These are phyloP conservation scores for Amiota minor DNA, from an alignment of 2,888 invertebrate species.

Conservation along the genomic window DNA sequence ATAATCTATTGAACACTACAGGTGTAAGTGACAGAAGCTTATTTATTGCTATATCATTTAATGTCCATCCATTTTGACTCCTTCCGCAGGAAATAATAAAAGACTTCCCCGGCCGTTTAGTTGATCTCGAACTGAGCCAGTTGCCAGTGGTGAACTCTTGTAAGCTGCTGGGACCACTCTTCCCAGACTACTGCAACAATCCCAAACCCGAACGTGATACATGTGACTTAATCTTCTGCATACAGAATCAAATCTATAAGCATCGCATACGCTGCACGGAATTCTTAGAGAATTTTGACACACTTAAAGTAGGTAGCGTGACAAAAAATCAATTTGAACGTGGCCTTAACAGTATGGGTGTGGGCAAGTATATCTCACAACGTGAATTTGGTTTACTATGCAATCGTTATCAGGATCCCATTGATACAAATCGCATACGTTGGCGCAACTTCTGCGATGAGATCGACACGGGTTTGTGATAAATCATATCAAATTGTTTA, in stretches of 20 bases:
- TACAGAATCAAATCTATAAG: slow-evolving; percentile 80
- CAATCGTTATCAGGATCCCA: slow-evolving; percentile 82
- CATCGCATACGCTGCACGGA: slow-evolving; percentile 79
- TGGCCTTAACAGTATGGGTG: slow-evolving; percentile 79
- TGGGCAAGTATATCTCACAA: slow-evolving; percentile 78
- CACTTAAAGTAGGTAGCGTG: slow-evolving; percentile 80
- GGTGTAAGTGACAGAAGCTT: slow-evolving; percentile 40
- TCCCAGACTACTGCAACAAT: slow-evolving; percentile 59
- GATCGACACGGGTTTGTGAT: slow-evolving; percentile 79
- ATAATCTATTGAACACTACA: slow-evolving; percentile 74
- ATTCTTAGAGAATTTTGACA: slow-evolving; percentile 83
- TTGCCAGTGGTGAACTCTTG: slow-evolving; percentile 72
- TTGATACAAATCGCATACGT: slow-evolving; percentile 79
- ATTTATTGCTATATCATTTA: not conserved
- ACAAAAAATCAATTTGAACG: slow-evolving; percentile 82
- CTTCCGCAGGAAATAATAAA: slow-evolving; percentile 74
- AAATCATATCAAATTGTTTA: not conserved
- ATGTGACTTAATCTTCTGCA: slow-evolving; percentile 69
- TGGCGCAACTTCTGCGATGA: slow-evolving; percentile 87
- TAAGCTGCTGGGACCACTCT: slow-evolving; percentile 51
- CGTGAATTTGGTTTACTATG: slow-evolving; percentile 79
- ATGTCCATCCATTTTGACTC: not conserved
- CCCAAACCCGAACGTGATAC: slow-evolving; percentile 55
- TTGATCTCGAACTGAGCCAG: slow-evolving; percentile 81
- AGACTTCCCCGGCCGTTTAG: slow-evolving; percentile 79